These are phyloP conservation scores for Hydrozoanthus gracilis DNA, from an alignment of 92 coral and sea anemone species.

Conservation along the genomic window DNA sequence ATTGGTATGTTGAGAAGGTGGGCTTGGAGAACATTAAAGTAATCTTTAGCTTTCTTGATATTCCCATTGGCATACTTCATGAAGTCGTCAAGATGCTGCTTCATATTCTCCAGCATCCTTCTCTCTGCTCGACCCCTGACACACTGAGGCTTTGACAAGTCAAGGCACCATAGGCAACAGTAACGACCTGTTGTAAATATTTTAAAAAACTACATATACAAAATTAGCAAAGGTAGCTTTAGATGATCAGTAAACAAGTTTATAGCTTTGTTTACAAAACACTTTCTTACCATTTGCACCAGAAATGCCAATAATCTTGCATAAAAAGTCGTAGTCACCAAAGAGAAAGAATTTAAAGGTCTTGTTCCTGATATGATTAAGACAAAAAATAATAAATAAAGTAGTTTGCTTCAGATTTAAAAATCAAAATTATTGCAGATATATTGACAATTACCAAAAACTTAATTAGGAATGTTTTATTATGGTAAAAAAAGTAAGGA, in stretches of 20 bases:
- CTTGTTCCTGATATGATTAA: constrained; percentile 32
- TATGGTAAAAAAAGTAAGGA: background rate
- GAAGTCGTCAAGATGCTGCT: constrained; percentile 36
- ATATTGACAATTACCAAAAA: constrained; percentile 13
- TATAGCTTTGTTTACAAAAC: constrained; percentile 24
- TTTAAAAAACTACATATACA: constrained; percentile 17
- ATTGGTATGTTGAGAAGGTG: constrained; percentile 38
- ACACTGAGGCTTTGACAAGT: constrained; percentile 19
- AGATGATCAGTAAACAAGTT: constrained; percentile 1
- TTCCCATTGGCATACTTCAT: constrained; percentile 35
- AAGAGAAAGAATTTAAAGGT: constrained; percentile 28
- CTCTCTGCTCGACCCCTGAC: constrained; percentile 34
- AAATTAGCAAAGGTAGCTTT: constrained; percentile 18
- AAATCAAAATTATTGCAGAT: constrained; percentile 5
- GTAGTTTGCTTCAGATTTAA: background rate
- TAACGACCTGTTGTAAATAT: constrained; percentile 36
- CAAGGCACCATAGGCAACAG: constrained; percentile 41
- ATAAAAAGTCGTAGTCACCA: constrained; percentile 18
- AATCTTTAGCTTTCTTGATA: constrained; percentile 33
- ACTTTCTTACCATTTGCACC: constrained; percentile 40
- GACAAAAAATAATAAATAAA: background rate
- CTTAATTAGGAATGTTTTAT: background rate
- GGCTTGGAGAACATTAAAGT: constrained; percentile 36
- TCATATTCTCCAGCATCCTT: constrained; percentile 34
- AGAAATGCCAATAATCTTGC: constrained; percentile 28